Base-by-base conservation (phyloP, 2,888 invertebrate species). In the Magallana nippona region DNA sequence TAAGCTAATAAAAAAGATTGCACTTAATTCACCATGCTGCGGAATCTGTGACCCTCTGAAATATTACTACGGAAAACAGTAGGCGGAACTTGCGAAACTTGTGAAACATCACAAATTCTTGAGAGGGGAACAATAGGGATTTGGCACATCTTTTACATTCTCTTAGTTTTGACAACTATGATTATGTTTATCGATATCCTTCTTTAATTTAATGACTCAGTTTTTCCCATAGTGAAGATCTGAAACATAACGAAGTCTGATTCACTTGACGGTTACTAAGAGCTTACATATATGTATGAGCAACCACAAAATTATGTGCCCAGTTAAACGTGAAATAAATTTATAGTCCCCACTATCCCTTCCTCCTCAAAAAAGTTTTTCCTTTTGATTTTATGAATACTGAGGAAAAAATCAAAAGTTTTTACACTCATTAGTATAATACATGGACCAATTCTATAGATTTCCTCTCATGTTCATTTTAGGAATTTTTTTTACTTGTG, bases 191-290 rank as follows among this genome's bases (percentile, higher is more conserved):
- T 44, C 32, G 71, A 71, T 27, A 27, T 13, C 27, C 10, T 71
- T 5, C 27, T 27, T 71, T n/a, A n/a, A n/a, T n/a, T 32, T 71
- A 71, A 19, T 71, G 71, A 71, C 71, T 71, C 71, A 71, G 15
- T 32, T 27, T 27, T 32, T 44, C 44, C 44, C 44, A 5, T 44
- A 44, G 44, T 44, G 8, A 15, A 27, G 27, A 15, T 22, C 27
- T 1, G 22, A 71, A 15, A 27, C 3, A 60, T 60, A n/a, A 60
- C 8, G 19, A 60, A 19, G 60, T 19, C n/a, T 60, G 60, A 60
- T 60, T 60, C 60, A 60, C 60, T 60, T 60, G 19, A 60, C n/a
- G 15, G 13, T 13, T 15, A 5, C 44, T 44, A 44, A 44, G 44
- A 44, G 44, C 13, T 71, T 10, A 71, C 15, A 15, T 10, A 71